Conservation (phyloP, 2,113 vertebrate genomes). For the Vicugna pacos region DNA sequence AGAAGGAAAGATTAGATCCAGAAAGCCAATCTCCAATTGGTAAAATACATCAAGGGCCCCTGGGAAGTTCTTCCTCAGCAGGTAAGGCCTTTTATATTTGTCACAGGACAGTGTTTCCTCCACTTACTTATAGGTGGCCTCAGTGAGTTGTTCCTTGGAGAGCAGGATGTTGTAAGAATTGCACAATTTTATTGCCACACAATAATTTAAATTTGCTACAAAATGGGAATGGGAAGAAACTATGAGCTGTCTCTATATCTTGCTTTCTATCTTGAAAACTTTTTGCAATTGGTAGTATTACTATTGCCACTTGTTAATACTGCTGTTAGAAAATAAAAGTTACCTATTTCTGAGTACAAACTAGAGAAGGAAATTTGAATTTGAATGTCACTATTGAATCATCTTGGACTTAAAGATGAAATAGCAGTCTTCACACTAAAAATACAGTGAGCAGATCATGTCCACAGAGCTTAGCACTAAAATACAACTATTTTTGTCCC, state of each 20-base stretch:
- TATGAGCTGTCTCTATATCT: background rate
- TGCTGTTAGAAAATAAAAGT: background rate
- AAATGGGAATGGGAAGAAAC: background rate
- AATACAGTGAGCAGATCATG: background rate
- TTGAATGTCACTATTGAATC: background rate
- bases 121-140: background rate
- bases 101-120: background rate
- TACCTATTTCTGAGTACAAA: background rate
- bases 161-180: background rate
- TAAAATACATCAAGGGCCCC: background rate
- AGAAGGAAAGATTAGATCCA: background rate
- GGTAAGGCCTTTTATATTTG: background rate
- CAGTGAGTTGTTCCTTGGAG: background rate
- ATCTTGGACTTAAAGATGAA: background rate
- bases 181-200: background rate
- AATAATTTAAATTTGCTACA: background rate
- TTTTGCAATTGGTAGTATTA: background rate
- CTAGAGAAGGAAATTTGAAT: background rate
- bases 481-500: background rate
- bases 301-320: background rate
- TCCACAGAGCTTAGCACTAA: background rate
- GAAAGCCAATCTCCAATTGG: background rate
- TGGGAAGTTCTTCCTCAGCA: background rate
- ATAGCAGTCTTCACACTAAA: background rate
- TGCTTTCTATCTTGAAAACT: background rate